Evolutionary conservation across 2,888 invertebrate species (phyloP).

Genomic region (Beris chalybata): DNA sequence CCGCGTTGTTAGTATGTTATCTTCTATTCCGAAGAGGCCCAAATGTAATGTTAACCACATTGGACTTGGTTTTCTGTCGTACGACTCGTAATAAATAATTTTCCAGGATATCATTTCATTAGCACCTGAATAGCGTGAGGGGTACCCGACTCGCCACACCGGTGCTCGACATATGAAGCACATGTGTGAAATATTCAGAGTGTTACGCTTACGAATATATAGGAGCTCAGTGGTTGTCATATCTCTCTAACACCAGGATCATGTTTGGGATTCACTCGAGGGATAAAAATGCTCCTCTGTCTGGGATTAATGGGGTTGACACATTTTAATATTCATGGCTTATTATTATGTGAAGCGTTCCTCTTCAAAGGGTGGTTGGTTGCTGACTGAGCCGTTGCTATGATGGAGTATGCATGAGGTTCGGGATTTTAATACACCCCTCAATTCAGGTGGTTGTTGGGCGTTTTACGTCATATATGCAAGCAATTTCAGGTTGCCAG

Average conservation of each 20-base stretch:
- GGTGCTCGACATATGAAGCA: too few species aligned
- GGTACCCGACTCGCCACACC: too few species aligned
- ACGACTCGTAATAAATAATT: conserved; percentile 2
- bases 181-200: conserved; percentile 2
- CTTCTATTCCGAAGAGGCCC: neutral
- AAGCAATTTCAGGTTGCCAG: too few species aligned
- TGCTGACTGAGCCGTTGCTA: too few species aligned
- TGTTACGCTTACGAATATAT: neutral
- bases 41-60: neutral
- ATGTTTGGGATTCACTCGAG: conserved; percentile 13
- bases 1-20: neutral
- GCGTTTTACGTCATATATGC: too few species aligned
- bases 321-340: conserved; percentile 39
- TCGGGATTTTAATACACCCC: too few species aligned
- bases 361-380: conserved; percentile 9
- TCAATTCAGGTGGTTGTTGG: too few species aligned
- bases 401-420: too few species aligned
- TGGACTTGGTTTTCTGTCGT: neutral
- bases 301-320: conserved; percentile 38
- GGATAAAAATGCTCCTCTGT: conserved; percentile 36
- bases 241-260: conserved; percentile 15
- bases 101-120: conserved; percentile 13
- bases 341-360: conserved; percentile 37
- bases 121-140: conserved; percentile 2
- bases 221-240: neutral